These are phyloP conservation scores for Mareca strepera DNA, from an alignment of 2,797 vertebrate species.

Conservation along the genomic window DNA sequence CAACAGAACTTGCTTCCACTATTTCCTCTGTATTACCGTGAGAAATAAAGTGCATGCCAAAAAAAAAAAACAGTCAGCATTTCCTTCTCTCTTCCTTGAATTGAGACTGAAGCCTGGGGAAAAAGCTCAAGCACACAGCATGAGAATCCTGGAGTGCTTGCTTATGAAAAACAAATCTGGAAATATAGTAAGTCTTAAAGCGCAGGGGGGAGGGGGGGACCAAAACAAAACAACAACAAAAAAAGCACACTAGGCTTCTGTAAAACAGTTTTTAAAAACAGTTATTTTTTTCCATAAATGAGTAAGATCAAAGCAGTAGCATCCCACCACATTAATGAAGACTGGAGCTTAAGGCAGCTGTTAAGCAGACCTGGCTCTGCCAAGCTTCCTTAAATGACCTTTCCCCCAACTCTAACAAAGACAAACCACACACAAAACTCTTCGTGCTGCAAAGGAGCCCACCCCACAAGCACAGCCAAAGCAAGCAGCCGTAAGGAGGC, in stretches of 20 bases:
- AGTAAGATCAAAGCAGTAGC: background rate
- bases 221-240: background rate
- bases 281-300: fast-evolving
- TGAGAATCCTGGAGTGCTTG: background rate
- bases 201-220: background rate
- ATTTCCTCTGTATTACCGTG: slow-evolving; percentile 81
- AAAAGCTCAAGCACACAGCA: background rate
- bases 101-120: background rate
- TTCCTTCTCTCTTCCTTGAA: slow-evolving; percentile 50
- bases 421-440: background rate
- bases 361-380: background rate
- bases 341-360: background rate
- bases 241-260: too few relatives aligned
- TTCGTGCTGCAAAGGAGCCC: background rate
- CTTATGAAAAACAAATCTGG: background rate
- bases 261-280: fast-evolving
- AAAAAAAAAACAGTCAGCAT: background rate
- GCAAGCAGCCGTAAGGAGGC: too few relatives aligned
- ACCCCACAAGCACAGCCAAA: fast-evolving
- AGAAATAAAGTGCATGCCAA: background rate
- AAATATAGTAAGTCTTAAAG: fast-evolving
- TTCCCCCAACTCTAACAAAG: background rate
- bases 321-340: background rate
- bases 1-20: slow-evolving; percentile 76
- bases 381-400: background rate